Conservation (phyloP, 2,113 vertebrate species). For the Gulo gulo region DNA sequence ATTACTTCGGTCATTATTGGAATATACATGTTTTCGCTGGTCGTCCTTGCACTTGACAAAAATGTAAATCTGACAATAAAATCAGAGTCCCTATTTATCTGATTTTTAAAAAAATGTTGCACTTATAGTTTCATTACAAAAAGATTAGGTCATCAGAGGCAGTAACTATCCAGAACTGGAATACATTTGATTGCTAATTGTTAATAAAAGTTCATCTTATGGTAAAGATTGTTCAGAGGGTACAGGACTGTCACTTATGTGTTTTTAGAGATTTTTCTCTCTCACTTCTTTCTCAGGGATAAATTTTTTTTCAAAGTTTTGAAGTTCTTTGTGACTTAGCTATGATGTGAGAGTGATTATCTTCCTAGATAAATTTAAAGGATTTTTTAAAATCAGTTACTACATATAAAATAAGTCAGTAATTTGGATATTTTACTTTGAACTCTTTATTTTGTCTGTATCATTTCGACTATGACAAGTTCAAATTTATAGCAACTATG, state of each 20-base stretch:
- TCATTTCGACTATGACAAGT: conserved; percentile 34
- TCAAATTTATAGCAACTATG: conserved; percentile 1
- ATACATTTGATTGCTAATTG: conserved; percentile 53
- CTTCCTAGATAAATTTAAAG: neutral
- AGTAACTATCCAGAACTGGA: conserved; percentile 32
- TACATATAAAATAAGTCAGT: neutral
- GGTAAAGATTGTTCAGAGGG: conserved; percentile 22
- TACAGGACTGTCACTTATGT: neutral
- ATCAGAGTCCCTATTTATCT: conserved; percentile 78
- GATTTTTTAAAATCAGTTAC: conserved; percentile 15
- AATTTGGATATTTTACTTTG: conserved; percentile 57
- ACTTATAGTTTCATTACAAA: conserved; percentile 73
- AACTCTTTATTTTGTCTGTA: conserved; percentile 46
- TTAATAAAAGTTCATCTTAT: conserved; percentile 32
- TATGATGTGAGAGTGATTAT: conserved; percentile 30
- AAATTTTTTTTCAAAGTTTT: conserved; percentile 65
- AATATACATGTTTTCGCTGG: conserved; percentile 63
- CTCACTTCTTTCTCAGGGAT: conserved; percentile 82
- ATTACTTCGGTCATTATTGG: conserved; percentile 52
- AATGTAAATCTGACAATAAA: conserved; percentile 78
- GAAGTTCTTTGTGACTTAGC: conserved; percentile 35
- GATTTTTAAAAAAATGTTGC: conserved; percentile 68
- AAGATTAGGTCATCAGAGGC: conserved; percentile 54
- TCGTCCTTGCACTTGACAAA: conserved; percentile 59
- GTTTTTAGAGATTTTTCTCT: conserved; percentile 46